Conservation (phyloP, 2,888 invertebrate genomes). For the Sinhomidia bicolor region DNA sequence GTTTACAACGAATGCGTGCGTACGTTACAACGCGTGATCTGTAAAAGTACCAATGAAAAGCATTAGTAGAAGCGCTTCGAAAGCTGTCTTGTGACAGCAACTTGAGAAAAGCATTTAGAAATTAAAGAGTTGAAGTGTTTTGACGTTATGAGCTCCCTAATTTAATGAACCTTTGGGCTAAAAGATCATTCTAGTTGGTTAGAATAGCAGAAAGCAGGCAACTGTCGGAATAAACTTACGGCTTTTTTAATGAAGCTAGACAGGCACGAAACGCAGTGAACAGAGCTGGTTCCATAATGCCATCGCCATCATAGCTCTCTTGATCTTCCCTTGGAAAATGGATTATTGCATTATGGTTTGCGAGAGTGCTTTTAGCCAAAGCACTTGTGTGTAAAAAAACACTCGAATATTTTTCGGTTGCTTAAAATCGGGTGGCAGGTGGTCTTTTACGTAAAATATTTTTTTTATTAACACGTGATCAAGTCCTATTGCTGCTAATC, state of each 20-base stretch:
- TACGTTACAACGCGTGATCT: neutral
- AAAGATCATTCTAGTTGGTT: conserved; percentile 1
- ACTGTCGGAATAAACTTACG: conserved; percentile 41
- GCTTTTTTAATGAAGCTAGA: conserved; percentile 47
- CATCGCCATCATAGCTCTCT: neutral
- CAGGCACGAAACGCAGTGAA: conserved; percentile 10
- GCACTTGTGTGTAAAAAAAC: neutral
- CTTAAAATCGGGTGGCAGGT: conserved; percentile 51
- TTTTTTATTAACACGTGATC: conserved; percentile 13
- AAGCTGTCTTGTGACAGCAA: neutral
- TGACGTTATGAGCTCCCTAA: neutral
- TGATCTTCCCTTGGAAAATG: neutral
- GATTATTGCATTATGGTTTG: neutral
- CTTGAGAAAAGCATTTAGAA: neutral
- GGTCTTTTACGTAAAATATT: conserved; percentile 36
- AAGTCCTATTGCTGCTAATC: neutral
- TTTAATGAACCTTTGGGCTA: conserved; percentile 46
- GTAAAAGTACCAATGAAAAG: neutral
- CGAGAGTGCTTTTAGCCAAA: neutral
- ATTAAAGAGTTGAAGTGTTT: neutral
- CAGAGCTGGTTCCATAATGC: neutral
- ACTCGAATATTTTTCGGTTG: neutral
- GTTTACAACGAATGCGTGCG: neutral
- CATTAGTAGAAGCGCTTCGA: neutral
- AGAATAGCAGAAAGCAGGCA: neutral